Evolutionary conservation across 2,113 vertebrate species (phyloP).

Genomic region (Pica pica): DNA sequence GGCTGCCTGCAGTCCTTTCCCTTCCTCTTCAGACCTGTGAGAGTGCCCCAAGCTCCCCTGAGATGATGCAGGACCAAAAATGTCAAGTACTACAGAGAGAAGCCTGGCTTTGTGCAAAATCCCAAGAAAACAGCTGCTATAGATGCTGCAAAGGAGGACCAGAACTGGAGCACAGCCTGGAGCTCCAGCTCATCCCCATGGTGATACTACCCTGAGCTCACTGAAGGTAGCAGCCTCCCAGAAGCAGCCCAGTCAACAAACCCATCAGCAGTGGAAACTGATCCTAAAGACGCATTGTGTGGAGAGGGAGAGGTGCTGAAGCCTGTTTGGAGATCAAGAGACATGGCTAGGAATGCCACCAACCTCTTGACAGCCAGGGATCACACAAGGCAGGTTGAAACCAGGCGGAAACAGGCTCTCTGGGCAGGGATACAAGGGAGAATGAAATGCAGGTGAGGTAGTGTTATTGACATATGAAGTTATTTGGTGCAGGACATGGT

Average conservation of each 20-base stretch:
- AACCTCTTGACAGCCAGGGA: neutral
- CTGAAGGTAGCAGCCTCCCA: neutral
- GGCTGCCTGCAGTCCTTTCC: neutral
- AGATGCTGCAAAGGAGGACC: neutral
- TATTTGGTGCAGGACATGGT: neutral
- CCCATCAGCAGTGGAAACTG: neutral
- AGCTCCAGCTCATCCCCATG: neutral
- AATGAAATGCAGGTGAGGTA: neutral
- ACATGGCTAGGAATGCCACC: neutral
- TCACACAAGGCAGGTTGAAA: neutral
- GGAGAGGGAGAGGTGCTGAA: neutral
- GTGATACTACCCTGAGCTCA: neutral
- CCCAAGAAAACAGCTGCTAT: neutral
- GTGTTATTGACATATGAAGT: neutral
- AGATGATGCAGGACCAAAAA: neutral
- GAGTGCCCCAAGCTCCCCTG: neutral
- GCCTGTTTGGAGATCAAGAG: neutral
- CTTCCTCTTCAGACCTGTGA: neutral
- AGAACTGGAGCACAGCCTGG: neutral
- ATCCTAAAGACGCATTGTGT: neutral
- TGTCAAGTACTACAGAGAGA: neutral
- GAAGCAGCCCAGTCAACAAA: neutral
- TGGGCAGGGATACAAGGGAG: neutral
- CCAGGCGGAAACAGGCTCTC: neutral
- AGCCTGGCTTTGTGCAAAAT: neutral